Percentiles rank a stretch among this genome's conserved stretches.
Conservation (phyloP, 1,140 invertebrate genomes). For the Aporrectodea caliginosa region DNA sequence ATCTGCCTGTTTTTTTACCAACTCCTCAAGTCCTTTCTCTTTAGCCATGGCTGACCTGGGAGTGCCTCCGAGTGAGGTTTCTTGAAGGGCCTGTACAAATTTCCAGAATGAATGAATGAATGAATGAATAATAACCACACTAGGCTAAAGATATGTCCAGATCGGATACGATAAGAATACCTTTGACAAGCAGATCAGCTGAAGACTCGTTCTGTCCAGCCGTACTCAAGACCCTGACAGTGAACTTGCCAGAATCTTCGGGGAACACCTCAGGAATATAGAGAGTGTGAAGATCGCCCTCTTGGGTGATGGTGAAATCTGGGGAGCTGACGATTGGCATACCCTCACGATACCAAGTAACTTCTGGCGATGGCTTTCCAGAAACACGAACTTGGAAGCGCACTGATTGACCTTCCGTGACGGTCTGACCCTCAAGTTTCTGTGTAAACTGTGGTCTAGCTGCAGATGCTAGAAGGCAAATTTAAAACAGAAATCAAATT, state of each 20-base stretch:
- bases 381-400: conserved; percentile 55
- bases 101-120: too few species aligned
- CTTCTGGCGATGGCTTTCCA: conserved; percentile 56
- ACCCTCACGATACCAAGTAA: conserved; percentile 59
- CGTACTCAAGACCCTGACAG: conserved; percentile 52
- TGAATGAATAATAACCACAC: too few species aligned
- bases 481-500: too few species aligned
- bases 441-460: conserved; percentile 56
- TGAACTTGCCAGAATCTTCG: conserved; percentile 65
- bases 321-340: conserved; percentile 49
- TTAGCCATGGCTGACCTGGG: too few species aligned
- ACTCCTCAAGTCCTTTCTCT: too few species aligned
- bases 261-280: conserved; percentile 55
- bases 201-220: conserved; percentile 49
- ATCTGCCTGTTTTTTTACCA: too few species aligned
- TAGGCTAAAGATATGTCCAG: too few species aligned
- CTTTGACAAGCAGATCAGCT: conserved; percentile 49
- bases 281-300: conserved; percentile 53
- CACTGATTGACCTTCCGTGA: conserved; percentile 56
- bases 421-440: conserved; percentile 50
- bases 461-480: conserved; percentile 57
- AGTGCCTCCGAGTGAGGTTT: too few species aligned
- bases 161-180: too few species aligned
- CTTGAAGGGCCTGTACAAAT: too few species aligned
- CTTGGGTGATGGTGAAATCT: conserved; percentile 55